phyloP scores from a whole-genome alignment of 2,113 vertebrate genomes.

The Athene noctua region DNA sequence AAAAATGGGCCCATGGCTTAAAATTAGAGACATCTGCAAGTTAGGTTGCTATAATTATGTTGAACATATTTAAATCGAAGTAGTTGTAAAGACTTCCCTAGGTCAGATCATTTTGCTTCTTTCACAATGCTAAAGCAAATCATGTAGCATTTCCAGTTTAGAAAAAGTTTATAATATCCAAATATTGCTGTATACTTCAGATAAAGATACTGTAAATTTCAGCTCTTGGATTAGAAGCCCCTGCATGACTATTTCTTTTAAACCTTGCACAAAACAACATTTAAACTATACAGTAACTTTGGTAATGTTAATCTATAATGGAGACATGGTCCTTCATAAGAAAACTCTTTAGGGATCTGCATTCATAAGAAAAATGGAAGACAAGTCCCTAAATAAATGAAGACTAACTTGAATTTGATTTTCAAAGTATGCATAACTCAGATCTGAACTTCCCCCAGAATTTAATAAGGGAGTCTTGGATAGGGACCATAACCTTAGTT shows the following conservation, averaged over 20 bases:
- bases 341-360: background rate
- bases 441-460: background rate
- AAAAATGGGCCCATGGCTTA: conserved; percentile 14
- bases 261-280: background rate
- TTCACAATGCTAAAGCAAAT: background rate
- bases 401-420: background rate
- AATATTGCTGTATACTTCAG: background rate
- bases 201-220: background rate
- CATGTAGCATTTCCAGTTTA: background rate
- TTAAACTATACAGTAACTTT: background rate
- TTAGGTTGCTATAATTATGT: background rate
- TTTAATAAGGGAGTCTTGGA: background rate
- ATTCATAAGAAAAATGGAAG: background rate
- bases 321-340: background rate
- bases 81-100: background rate
- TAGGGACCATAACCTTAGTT: background rate
- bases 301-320: background rate
- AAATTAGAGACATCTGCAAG: conserved; percentile 38
- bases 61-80: background rate
- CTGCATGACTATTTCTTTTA: background rate
- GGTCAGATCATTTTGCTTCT: background rate
- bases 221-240: background rate
- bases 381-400: background rate
- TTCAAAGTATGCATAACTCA: background rate
- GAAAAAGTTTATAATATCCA: background rate